Base-by-base conservation (phyloP, 2,888 invertebrate genomes). In the Caenorhabditis drosophilae region DNA sequence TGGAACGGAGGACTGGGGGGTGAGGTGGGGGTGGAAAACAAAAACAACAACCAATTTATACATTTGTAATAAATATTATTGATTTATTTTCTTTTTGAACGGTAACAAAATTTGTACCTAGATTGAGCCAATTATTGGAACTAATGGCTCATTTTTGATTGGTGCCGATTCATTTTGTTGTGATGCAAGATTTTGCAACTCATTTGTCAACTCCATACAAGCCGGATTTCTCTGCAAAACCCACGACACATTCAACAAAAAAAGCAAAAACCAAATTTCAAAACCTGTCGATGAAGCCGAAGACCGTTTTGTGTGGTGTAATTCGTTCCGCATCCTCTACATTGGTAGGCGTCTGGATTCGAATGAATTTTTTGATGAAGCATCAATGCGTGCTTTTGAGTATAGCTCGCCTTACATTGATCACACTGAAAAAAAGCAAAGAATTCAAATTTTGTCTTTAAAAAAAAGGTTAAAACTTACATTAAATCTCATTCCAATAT, bases 401-500 rank as follows among this genome's bases (percentile, higher is more conserved):
- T 63, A 46, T 63, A 63, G 20, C 57, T 58, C 0, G 63, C 63
- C 20, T 63, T 63, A 54, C 63, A 63, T 22, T 63, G 49, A 41
- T 63, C 63, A 18, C 63, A 63, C 63, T 63, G 50, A 54, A 63
- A 61, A 34, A 27, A 22, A 23, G 6, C 12, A 7, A 6, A 20
- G 20, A 40, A 40, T 7, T 40, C 20, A 6, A 4, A 36, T 36
- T 36, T 36, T n/a, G 11, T 23, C 20, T n/a, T n/a, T n/a, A n/a
- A n/a, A n/a, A n/a, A n/a, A n/a, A n/a, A n/a, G n/a, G n/a, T n/a
- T 15, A 15, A 46, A 27, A 58, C 63, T 63, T 12, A 63, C 63
- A 36, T 57, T 63, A 25, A 63, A 63, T n/a, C 63, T 44, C 63
- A 63, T 63, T 46, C 63, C 63, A 23, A 63, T 63, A 36, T 63